Evolutionary conservation across 2,113 vertebrate genomes (phyloP).

Genomic region (Pteruthius melanotis): DNA sequence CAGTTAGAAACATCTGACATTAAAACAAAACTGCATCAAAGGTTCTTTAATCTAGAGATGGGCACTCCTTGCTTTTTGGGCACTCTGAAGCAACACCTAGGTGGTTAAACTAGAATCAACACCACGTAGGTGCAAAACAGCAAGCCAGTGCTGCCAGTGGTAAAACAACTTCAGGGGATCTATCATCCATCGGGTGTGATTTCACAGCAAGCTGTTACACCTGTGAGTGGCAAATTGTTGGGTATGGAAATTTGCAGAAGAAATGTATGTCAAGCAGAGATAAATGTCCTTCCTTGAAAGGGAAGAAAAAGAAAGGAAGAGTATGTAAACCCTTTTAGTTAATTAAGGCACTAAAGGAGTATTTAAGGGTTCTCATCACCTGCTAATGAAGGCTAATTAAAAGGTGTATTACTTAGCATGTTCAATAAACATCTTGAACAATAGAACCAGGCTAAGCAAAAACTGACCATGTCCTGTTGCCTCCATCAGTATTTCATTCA

Average conservation of each 20-base stretch:
- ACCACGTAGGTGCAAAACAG: not conserved
- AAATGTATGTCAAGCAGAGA: constrained; percentile 45
- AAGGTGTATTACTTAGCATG: not conserved
- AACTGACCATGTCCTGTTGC: not conserved
- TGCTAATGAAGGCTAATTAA: constrained; percentile 21
- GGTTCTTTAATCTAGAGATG: not conserved
- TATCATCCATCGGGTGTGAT: not conserved
- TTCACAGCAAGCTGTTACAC: constrained; percentile 19
- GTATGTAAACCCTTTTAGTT: not conserved
- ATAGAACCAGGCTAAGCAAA: not conserved
- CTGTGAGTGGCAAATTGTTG: not conserved
- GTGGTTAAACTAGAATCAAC: not conserved
- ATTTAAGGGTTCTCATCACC: constrained; percentile 16
- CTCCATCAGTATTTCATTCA: not conserved
- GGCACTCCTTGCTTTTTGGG: not conserved
- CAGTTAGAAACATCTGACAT: not conserved
- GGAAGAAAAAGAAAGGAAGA: not conserved
- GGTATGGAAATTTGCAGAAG: not conserved
- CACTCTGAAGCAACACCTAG: not conserved
- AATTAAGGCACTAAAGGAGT: constrained; percentile 7
- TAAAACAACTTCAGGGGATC: not conserved
- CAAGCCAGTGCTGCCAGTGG: not conserved
- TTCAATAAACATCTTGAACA: constrained; percentile 3
- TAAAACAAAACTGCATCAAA: not conserved
- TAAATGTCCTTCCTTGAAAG: constrained; percentile 25